Evolutionary conservation across 2,888 invertebrate species (phyloP), one percentile per base, ranked within the genome.

Genomic region (Callinectes sapidus): DNA sequence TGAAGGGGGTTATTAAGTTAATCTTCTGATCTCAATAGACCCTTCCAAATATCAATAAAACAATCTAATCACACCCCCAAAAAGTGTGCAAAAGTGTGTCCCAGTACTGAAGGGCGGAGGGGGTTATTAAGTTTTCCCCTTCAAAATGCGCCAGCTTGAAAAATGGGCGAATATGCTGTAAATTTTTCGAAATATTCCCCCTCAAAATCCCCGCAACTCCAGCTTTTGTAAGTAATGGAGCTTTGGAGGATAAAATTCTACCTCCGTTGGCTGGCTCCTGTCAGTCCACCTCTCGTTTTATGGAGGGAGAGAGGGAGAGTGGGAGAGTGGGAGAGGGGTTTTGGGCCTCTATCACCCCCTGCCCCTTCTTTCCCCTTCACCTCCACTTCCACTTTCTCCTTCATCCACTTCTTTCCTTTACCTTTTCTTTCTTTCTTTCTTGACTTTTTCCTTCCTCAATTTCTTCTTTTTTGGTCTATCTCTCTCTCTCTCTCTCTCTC

Each of bases 231-330:
- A 81, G 81, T 81, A 81, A 81, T 81, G 81, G 81, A 81, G 81
- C 81, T 35, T 81, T 81, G 35, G 81, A 81, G 81, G 81, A 81
- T 81, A 81, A 81, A 81, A 81, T 81, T 81, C 35, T 81, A 32
- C 81, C 81, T 81, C 71, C 81, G 32, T 35, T 81, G 2, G 35
- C 81, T 81, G 81, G 14, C 35, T 81, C 81, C 81, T 81, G 81
- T 81, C 81, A 81, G 81, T 81, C 81, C 81, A 81, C 81, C 81
- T 81, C 81, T 81, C 81, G 81, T 81, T 81, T 71, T 81, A 35
- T 81, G 81, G 81, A 81, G 81, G 81, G 81, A 81, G 81, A 81
- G 81, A 1, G 35, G 35, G 0, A 14, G 28, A 10, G 5, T 6
- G 61, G 61, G 61, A 18, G 61, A 2, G 32, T 2, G 81, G 35